These are phyloP conservation scores for Siniperca chuatsi DNA, from an alignment of 2,113 vertebrate genomes.

Conservation along the genomic window DNA sequence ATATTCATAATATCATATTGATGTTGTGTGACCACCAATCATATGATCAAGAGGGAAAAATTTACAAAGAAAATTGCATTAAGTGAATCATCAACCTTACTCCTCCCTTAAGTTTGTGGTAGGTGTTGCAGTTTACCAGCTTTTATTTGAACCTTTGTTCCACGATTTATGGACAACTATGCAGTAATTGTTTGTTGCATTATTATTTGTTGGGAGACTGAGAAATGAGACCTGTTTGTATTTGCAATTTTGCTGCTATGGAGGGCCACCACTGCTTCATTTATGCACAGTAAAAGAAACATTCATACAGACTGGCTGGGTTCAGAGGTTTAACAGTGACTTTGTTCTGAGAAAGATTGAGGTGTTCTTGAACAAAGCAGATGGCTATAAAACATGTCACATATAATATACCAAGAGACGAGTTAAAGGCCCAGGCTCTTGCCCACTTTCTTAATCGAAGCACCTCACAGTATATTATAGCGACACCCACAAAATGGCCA, in stretches of 20 bases:
- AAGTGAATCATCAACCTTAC: conserved; percentile 49
- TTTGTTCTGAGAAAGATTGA: conserved; percentile 38
- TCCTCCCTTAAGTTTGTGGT: background rate
- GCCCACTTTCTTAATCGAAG: conserved; percentile 50
- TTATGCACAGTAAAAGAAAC: background rate
- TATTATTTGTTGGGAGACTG: background rate
- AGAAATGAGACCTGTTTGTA: background rate
- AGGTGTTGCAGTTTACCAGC: background rate
- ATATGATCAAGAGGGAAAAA: conserved; percentile 60
- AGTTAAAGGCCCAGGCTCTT: conserved; percentile 51
- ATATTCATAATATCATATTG: conserved; percentile 64
- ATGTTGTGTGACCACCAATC: conserved; percentile 67
- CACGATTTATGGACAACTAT: background rate
- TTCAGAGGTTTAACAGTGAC: conserved; percentile 23
- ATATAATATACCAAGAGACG: conserved; percentile 48
- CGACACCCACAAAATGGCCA: conserved; percentile 48
- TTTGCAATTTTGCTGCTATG: background rate
- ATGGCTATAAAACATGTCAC: conserved; percentile 53
- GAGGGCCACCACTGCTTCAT: background rate
- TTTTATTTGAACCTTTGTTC: conserved; percentile 13
- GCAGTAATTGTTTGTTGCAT: background rate
- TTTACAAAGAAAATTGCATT: conserved; percentile 36
- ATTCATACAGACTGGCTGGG: background rate
- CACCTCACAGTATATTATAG: conserved; percentile 40
- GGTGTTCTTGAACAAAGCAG: conserved; percentile 39